Evolutionary conservation across 2,888 invertebrate species (phyloP).

Genomic region (Amblyjoppa fuscipennis): DNA sequence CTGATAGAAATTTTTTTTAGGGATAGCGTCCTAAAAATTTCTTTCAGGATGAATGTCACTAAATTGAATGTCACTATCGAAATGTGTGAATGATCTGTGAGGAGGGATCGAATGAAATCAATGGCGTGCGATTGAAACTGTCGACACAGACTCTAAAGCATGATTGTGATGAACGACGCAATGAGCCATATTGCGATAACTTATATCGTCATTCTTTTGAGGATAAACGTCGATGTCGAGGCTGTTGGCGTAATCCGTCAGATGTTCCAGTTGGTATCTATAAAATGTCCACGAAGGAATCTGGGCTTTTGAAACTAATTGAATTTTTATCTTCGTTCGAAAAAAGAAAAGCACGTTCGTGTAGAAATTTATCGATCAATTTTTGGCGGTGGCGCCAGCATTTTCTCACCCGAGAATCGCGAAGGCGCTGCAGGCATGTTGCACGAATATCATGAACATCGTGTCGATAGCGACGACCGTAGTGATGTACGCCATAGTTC

Average conservation of each 20-base stretch:
- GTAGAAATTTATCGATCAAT: too few species aligned
- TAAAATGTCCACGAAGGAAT: constrained; percentile 29
- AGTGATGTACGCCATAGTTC: constrained; percentile 69
- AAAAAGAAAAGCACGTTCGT: too few species aligned
- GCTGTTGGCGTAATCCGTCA: constrained; percentile 60
- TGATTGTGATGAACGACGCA: constrained; percentile 72
- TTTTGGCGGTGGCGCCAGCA: too few species aligned
- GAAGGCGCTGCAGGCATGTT: constrained; percentile 72
- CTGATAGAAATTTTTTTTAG: too few species aligned
- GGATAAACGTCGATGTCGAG: constrained; percentile 68
- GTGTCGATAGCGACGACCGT: constrained; percentile 70
- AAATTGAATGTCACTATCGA: too few species aligned
- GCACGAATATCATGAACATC: constrained; percentile 70
- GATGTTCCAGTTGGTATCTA: constrained; percentile 70
- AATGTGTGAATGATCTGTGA: background rate
- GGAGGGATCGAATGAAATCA: too few species aligned
- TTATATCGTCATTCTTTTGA: constrained; percentile 55
- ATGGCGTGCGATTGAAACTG: too few species aligned
- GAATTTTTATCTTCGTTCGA: too few species aligned
- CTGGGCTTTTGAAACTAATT: too few species aligned
- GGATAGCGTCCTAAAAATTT: too few species aligned
- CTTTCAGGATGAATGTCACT: too few species aligned
- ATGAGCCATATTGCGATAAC: constrained; percentile 61
- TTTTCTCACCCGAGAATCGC: constrained; percentile 70
- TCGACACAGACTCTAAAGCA: constrained; percentile 46